Conservation (phyloP, 2,113 vertebrate species). For the Tamias sibiricus region DNA sequence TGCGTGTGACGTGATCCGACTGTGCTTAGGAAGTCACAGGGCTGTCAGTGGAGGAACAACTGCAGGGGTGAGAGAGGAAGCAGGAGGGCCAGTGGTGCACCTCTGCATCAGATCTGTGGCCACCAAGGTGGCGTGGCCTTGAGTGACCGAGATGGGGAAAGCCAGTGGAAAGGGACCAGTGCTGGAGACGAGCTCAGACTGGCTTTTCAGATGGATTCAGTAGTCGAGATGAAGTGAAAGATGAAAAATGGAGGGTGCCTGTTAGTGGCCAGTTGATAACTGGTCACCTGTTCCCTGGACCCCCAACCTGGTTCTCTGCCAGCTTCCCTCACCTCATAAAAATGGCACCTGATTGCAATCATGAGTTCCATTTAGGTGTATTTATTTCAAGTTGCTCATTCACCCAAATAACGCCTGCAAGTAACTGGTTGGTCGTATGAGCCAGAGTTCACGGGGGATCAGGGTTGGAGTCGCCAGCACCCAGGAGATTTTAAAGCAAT, state of each 20-base stretch:
- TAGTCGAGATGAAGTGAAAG: neutral
- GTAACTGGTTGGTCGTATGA: fast-evolving
- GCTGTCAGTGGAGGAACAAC: fast-evolving
- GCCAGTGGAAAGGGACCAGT: fast-evolving
- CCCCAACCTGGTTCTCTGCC: neutral
- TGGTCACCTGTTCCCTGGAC: neutral
- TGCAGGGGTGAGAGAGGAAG: neutral
- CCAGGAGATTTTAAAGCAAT: neutral
- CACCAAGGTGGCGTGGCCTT: fast-evolving
- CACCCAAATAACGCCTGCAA: neutral
- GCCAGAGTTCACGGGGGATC: neutral
- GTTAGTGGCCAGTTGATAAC: too few relatives aligned
- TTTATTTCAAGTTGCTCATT: neutral
- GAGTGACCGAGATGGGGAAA: fast-evolving
- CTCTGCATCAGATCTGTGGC: fast-evolving
- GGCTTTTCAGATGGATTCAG: neutral
- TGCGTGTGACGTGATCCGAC: fast-evolving
- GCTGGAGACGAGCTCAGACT: neutral
- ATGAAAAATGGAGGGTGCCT: neutral
- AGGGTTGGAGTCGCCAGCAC: neutral
- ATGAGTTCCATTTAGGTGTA: neutral
- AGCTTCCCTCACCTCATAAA: neutral
- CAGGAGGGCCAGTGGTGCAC: neutral
- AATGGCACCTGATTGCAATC: fast-evolving
- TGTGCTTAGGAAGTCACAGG: too few relatives aligned